A percentile compares a stretch with the other conserved stretches of the same genome.
These are phyloP conservation scores for Hylaeus volcanicus DNA, from an alignment of 1,140 invertebrate genomes.

Conservation along the genomic window DNA sequence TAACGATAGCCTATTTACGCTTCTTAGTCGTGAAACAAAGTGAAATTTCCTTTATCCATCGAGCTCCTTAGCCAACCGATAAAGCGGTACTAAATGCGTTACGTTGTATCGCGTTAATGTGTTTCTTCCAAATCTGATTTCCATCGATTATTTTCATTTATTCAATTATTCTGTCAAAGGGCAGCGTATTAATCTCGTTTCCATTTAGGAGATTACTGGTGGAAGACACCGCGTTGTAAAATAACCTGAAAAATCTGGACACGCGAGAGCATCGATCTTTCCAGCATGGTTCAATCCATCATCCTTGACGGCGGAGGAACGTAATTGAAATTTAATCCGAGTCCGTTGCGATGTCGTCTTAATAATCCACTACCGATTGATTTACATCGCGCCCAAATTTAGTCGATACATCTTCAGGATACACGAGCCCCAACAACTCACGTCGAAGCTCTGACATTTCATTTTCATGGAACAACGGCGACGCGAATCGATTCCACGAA, in stretches of 20 bases:
- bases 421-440: neutral
- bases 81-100: neutral
- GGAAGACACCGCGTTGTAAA: neutral
- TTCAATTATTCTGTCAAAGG: constrained; percentile 7
- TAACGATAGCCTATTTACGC: no score
- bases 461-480: neutral
- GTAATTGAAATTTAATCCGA: constrained; percentile 18
- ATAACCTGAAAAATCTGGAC: neutral
- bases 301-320: neutral
- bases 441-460: neutral
- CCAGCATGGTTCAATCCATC: neutral
- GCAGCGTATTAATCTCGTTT: neutral
- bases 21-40: neutral
- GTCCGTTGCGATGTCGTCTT: neutral
- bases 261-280: constrained; percentile 1
- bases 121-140: neutral
- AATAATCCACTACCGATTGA: neutral
- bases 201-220: constrained; percentile 9
- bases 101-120: neutral
- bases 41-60: neutral
- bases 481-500: neutral
- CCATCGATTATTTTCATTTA: neutral
- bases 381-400: neutral
- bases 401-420: neutral
- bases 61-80: neutral